A percentile compares a stretch with the other conserved stretches of the same genome.
phyloP scores from a whole-genome alignment of 2,113 vertebrate species.

The Glareola pratincola region DNA sequence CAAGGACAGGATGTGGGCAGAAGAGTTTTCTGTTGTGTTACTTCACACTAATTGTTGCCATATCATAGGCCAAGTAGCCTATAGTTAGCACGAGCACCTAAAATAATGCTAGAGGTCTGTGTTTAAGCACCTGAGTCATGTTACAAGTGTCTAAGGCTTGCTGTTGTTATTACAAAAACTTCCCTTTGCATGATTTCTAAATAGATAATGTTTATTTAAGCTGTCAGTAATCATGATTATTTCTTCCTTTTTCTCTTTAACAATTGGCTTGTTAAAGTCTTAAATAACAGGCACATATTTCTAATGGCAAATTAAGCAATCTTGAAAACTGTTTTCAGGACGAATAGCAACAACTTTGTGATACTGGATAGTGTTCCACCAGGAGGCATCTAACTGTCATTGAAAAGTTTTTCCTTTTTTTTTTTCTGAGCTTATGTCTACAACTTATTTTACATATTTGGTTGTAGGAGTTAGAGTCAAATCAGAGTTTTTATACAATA shows the following conservation, averaged over 20 bases:
- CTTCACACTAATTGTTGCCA: neutral
- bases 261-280: neutral
- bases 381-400: neutral
- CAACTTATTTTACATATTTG: neutral
- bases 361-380: neutral
- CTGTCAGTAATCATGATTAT: neutral
- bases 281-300: neutral
- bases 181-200: neutral
- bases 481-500: neutral
- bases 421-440: neutral
- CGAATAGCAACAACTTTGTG: neutral
- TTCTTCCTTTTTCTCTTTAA: neutral
- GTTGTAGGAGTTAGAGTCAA: neutral
- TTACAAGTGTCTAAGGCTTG: neutral
- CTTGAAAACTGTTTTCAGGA: neutral
- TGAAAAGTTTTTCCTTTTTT: neutral
- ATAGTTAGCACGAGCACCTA: neutral
- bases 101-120: neutral
- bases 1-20: neutral
- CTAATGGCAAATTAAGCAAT: neutral
- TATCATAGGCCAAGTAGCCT: neutral
- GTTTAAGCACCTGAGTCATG: neutral
- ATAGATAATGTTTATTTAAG: neutral
- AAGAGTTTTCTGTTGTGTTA: neutral
- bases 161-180: neutral